A percentile compares a stretch with the other conserved stretches of the same genome.
Evolutionary conservation across 2,113 vertebrate genomes (phyloP).

Genomic region (Chaetodon trifascialis): DNA sequence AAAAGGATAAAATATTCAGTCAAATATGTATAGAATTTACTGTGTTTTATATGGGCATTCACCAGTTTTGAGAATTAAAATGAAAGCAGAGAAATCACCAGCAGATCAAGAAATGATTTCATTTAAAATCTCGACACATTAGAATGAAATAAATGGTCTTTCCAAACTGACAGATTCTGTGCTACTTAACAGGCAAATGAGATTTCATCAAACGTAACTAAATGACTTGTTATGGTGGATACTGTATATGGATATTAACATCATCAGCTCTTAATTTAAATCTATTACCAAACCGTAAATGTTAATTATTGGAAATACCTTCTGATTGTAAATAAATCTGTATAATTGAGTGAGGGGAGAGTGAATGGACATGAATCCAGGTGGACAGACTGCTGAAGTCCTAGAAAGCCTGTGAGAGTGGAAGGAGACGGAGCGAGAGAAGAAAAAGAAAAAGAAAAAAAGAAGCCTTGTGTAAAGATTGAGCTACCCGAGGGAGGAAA

Average conservation of each 20-base stretch:
- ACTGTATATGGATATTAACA: too few relatives aligned
- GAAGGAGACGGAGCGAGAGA: slow-evolving; percentile 29
- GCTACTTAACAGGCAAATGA: neutral
- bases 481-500: slow-evolving; percentile 78
- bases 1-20: neutral
- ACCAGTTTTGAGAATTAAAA: neutral
- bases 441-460: slow-evolving; percentile 20
- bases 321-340: neutral
- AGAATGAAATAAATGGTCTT: neutral
- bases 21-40: neutral
- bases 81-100: neutral
- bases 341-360: neutral
- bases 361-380: neutral
- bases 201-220: neutral
- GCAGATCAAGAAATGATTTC: neutral
- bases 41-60: neutral
- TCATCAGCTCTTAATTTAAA: too few relatives aligned
- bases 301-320: neutral
- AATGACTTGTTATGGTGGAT: neutral
- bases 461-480: slow-evolving; percentile 69
- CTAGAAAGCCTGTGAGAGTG: slow-evolving; percentile 45
- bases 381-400: slow-evolving; percentile 37
- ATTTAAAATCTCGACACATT: neutral
- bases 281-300: neutral
- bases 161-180: neutral